Conservation (phyloP, 2,797 vertebrate species). For the Gorsachius magnificus region DNA sequence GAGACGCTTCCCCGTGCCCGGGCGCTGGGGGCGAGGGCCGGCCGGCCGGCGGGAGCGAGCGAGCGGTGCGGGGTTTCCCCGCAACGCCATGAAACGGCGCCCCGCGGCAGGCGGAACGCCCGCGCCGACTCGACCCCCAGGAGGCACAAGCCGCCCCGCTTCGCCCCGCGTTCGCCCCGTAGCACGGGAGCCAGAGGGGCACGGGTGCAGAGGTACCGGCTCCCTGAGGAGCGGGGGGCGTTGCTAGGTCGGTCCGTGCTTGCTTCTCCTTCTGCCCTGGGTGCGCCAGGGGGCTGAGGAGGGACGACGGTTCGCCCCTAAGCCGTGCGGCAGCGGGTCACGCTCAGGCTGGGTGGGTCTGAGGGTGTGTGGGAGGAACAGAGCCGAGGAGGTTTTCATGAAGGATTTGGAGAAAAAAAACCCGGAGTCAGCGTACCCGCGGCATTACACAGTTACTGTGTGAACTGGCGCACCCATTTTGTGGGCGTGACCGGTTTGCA, state of each 20-base stretch:
- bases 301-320: rapidly evolving
- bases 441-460: rapidly evolving
- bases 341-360: rapidly evolving
- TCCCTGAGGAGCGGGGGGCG: rapidly evolving
- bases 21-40: neutral
- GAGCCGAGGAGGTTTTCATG: neutral
- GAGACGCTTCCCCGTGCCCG: too few species aligned
- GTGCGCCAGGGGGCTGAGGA: neutral
- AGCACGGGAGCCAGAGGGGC: rapidly evolving
- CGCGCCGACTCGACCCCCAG: rapidly evolving
- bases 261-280: neutral
- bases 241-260: neutral
- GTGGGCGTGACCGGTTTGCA: rapidly evolving
- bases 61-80: rapidly evolving
- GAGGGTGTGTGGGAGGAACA: neutral
- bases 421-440: rapidly evolving
- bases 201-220: rapidly evolving
- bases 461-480: rapidly evolving
- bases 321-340: neutral
- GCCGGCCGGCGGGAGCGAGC: too few species aligned
- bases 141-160: rapidly evolving
- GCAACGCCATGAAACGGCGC: too few species aligned
- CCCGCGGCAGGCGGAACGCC: too few species aligned
- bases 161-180: too few species aligned
- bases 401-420: neutral